Conservation (phyloP, 1,140 invertebrate species). For the Telenomus remus region DNA sequence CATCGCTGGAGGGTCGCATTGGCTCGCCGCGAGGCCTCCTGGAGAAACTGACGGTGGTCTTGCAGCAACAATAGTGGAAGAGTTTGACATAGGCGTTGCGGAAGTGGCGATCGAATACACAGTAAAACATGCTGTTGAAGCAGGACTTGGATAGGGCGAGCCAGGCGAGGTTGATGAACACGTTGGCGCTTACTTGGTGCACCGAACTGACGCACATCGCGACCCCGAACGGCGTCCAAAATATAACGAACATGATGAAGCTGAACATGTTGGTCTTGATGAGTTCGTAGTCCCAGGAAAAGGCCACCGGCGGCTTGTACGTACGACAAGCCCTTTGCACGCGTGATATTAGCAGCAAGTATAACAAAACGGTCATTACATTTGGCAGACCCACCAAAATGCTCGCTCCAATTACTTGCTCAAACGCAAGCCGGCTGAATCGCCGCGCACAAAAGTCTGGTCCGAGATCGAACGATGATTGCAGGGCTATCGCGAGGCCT, state of each 20-base stretch:
- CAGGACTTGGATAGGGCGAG: slow-evolving; percentile 82
- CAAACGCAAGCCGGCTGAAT: slow-evolving; percentile 63
- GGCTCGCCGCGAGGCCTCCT: slow-evolving; percentile 78
- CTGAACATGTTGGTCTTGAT: slow-evolving; percentile 80
- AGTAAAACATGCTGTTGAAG: slow-evolving; percentile 82
- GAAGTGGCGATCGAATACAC: slow-evolving; percentile 80
- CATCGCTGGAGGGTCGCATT: slow-evolving; percentile 79
- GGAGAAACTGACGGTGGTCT: slow-evolving; percentile 84
- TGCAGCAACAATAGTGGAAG: slow-evolving; percentile 90
- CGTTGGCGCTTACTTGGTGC: slow-evolving; percentile 71
- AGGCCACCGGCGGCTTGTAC: slow-evolving; percentile 80
- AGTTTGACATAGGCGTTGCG: slow-evolving; percentile 85
- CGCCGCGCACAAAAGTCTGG: slow-evolving; percentile 80
- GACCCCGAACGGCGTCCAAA: slow-evolving; percentile 83
- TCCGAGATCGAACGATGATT: slow-evolving; percentile 76
- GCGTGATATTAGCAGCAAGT: slow-evolving; percentile 73
- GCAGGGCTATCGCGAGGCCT: slow-evolving; percentile 74
- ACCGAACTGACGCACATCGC: slow-evolving; percentile 76
- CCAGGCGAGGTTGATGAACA: slow-evolving; percentile 82
- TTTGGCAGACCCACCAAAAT: slow-evolving; percentile 78
- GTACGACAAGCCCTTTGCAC: slow-evolving; percentile 73
- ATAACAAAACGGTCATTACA: slow-evolving; percentile 74
- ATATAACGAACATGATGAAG: slow-evolving; percentile 79
- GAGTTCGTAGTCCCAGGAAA: slow-evolving; percentile 79
- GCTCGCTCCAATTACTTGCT: slow-evolving; percentile 76